These are phyloP conservation scores for Diarsia rubi DNA, from an alignment of 2,888 invertebrate species.

Conservation along the genomic window DNA sequence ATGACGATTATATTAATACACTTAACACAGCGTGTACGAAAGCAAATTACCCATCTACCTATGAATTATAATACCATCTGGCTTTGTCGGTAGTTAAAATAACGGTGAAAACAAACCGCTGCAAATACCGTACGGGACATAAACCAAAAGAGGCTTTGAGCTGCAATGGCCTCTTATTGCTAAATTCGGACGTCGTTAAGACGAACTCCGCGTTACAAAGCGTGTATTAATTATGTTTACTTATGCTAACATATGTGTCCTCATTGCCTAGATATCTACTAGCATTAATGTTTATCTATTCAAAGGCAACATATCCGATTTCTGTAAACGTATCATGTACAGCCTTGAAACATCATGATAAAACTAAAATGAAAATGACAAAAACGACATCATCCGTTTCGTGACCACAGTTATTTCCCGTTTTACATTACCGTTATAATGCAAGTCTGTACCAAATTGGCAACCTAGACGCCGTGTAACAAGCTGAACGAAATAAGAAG, in stretches of 20 bases:
- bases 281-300: slow-evolving; percentile 56
- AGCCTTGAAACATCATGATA: slow-evolving; percentile 75
- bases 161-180: slow-evolving; percentile 72
- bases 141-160: slow-evolving; percentile 80
- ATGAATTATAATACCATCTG: slow-evolving; percentile 70
- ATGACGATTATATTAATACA: slow-evolving; percentile 47
- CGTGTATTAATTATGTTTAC: slow-evolving; percentile 50
- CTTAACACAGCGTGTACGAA: slow-evolving; percentile 39
- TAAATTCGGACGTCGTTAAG: slow-evolving; percentile 63
- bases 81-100: slow-evolving; percentile 79
- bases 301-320: slow-evolving; percentile 49
- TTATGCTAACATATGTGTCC: slow-evolving; percentile 72
- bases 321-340: slow-evolving; percentile 55
- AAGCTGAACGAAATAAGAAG: slow-evolving; percentile 56
- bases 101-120: slow-evolving; percentile 85
- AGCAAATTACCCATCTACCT: slow-evolving; percentile 61
- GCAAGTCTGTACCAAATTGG: slow-evolving; percentile 77
- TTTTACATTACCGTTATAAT: slow-evolving; percentile 78
- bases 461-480: slow-evolving; percentile 62
- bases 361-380: slow-evolving; percentile 75
- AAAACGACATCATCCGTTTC: slow-evolving; percentile 81
- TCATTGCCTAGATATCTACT: slow-evolving; percentile 65
- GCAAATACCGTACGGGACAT: slow-evolving; percentile 85
- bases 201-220: slow-evolving; percentile 45
- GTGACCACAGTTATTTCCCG: slow-evolving; percentile 80